These are phyloP conservation scores for Spilosoma lubricipeda DNA, from an alignment of 2,888 invertebrate genomes.

Conservation along the genomic window DNA sequence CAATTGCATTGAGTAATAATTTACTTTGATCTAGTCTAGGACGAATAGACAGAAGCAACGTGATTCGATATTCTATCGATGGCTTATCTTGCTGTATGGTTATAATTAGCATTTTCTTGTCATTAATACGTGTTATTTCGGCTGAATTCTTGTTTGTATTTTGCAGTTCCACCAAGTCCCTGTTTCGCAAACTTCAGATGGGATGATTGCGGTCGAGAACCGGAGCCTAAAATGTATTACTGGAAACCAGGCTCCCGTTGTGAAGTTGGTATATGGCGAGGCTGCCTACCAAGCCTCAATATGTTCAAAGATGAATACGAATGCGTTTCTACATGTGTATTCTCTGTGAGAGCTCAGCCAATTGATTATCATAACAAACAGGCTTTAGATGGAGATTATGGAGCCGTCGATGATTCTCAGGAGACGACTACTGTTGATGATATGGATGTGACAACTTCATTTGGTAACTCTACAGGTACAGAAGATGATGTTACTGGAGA, in stretches of 20 bases:
- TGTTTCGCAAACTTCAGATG: conserved; percentile 71
- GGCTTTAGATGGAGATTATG: background rate
- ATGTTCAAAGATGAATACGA: conserved; percentile 79
- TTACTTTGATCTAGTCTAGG: background rate
- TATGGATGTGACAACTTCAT: background rate
- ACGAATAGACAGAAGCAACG: background rate
- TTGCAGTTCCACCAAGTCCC: conserved; percentile 65
- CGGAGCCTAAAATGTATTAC: conserved; percentile 73
- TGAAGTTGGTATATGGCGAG: conserved; percentile 77
- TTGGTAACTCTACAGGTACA: background rate
- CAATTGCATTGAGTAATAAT: background rate
- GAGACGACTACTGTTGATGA: background rate
- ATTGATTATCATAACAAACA: conserved; percentile 56
- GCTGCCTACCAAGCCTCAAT: conserved; percentile 75
- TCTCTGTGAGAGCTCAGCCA: conserved; percentile 55
- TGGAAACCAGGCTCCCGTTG: conserved; percentile 78
- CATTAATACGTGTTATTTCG: background rate
- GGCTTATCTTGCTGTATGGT: background rate
- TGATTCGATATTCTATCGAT: background rate
- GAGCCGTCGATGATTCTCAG: background rate
- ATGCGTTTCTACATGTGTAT: conserved; percentile 75
- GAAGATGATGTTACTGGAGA: background rate
- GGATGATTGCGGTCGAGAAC: conserved; percentile 73
- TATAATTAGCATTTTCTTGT: background rate
- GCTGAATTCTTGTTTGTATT: background rate